Conservation (phyloP, 2,113 vertebrate species). For the Daubentonia madagascariensis region DNA sequence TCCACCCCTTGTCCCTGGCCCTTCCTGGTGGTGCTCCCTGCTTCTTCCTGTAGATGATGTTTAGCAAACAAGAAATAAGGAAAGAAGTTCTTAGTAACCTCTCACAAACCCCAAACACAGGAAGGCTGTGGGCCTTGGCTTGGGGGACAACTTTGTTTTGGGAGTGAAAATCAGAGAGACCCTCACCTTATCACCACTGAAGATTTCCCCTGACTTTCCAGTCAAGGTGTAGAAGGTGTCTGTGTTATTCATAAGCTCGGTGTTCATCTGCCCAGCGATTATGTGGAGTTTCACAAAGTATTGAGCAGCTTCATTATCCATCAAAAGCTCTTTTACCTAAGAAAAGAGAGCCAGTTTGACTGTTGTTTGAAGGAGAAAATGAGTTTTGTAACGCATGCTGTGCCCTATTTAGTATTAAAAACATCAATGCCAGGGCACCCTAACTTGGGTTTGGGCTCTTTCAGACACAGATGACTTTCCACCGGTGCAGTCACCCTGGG, state of each 20-base stretch:
- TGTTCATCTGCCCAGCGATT: constrained; percentile 87
- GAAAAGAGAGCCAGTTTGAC: background rate
- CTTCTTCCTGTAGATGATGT: background rate
- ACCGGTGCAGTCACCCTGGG: rapidly evolving
- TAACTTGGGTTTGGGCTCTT: background rate
- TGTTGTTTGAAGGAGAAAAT: background rate
- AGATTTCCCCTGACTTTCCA: constrained; percentile 86
- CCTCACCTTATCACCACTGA: constrained; percentile 83
- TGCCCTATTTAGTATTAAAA: background rate
- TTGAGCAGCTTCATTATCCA: constrained; percentile 79
- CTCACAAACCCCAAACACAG: background rate
- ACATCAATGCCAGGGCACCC: background rate
- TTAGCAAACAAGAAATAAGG: background rate
- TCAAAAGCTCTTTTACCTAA: constrained; percentile 85
- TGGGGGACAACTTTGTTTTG: background rate
- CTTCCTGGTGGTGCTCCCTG: rapidly evolving
- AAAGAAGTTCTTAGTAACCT: background rate
- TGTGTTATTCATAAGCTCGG: constrained; percentile 82
- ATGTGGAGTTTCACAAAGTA: constrained; percentile 93
- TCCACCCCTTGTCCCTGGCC: rapidly evolving
- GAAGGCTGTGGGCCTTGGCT: rapidly evolving
- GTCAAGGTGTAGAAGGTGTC: constrained; percentile 90
- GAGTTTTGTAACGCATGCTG: background rate
- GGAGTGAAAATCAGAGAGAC: background rate
- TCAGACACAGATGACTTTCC: background rate